Base-by-base conservation (phyloP, 2,888 invertebrate genomes). In the Hypomecis punctinalis region DNA sequence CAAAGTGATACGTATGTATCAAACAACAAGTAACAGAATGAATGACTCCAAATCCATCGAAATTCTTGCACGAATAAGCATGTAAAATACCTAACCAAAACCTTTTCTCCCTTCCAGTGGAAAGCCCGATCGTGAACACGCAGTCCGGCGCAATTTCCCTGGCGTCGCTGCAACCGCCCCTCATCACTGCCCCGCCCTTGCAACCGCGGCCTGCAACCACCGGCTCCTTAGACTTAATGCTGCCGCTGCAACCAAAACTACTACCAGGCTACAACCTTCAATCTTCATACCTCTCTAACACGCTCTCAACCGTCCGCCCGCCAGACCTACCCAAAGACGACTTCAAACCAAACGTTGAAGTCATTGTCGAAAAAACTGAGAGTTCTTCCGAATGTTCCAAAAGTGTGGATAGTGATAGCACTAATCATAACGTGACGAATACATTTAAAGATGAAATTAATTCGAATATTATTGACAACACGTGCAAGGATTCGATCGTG, bases 201-300 rank as follows among this genome's bases (percentile, higher is more conserved):
- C 95, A 95, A 90, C 95, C 96, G 52, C 90, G 96, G 71, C 94
- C 96, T 71, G 95, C 96, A 54, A 96, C 96, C 73, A 96, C 95
- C 43, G 96, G 95, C 67, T 94, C 95, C 85, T 87, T 94, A 80
- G 95, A 95, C 78, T 94, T 95, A 72, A 94, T 95, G 88, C 92
- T 96, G 78, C 96, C 96, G 65, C 86, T 96, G 63, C 96, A 96
- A 93, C 96, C 96, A 67, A 95, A 95, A 79, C 88, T 95, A 70
- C 89, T 95, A 74, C 94, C 94, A 49, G 93, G 93, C 40, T 94
- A 94, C 83, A 93, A 93, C 78, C 85, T 91, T 0, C 93, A 93
- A 66, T 84, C 92, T 10, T 89, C 91, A 63, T 93, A 88, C 77
- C 80, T 91, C 43, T 89, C 94, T 68, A 94, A 91, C 75, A 94